Evolutionary conservation across 2,113 vertebrate species (phyloP).

Genomic region (Menura novaehollandiae): DNA sequence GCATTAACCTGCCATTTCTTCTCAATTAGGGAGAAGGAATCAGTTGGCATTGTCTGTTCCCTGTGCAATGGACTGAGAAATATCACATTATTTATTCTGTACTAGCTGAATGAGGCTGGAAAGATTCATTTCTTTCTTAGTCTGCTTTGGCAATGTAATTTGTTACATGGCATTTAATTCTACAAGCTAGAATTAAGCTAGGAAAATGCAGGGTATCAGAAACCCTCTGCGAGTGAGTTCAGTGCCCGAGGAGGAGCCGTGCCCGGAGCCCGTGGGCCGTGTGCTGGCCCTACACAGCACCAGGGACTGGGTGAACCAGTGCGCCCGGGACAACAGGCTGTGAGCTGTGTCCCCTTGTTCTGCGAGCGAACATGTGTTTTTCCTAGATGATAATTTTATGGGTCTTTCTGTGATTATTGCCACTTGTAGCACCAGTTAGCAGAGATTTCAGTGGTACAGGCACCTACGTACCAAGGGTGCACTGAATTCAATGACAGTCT

Average conservation of each 20-base stretch:
- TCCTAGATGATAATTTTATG: background rate
- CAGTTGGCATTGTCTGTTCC: conserved; percentile 14
- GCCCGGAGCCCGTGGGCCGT: fast-evolving
- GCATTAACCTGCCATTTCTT: conserved; percentile 2
- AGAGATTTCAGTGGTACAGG: background rate
- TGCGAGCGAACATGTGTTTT: background rate
- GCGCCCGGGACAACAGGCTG: background rate
- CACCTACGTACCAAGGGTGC: no score
- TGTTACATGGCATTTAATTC: background rate
- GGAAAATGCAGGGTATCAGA: background rate
- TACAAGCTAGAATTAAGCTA: background rate
- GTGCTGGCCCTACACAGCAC: background rate
- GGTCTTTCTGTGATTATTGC: background rate
- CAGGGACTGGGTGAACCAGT: background rate
- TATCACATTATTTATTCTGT: conserved; percentile 39
- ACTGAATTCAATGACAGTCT: background rate
- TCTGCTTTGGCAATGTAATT: conserved; percentile 34
- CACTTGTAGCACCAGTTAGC: background rate
- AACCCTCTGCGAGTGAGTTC: background rate
- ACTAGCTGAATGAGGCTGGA: background rate
- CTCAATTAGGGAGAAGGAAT: conserved; percentile 27
- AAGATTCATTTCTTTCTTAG: conserved; percentile 47
- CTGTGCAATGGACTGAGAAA: conserved; percentile 12
- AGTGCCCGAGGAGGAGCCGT: fast-evolving
- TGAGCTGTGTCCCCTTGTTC: fast-evolving